phyloP scores from a whole-genome alignment of 2,797 vertebrate species.

The Halcyon smyrnensis region DNA sequence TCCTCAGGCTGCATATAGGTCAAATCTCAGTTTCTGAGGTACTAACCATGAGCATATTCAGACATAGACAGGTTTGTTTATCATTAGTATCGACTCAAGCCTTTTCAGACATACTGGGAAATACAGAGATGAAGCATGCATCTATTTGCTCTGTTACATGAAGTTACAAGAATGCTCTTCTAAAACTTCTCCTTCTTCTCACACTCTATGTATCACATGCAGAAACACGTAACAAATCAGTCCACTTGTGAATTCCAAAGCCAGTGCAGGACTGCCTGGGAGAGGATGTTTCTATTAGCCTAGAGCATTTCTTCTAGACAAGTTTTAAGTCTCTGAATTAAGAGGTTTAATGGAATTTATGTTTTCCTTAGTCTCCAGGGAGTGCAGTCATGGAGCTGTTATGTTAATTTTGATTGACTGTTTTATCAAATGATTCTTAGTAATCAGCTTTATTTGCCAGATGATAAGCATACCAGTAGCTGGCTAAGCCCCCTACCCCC shows the following conservation, averaged over 20 bases:
- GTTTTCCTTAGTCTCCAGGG: background rate
- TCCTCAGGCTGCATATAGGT: background rate
- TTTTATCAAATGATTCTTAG: background rate
- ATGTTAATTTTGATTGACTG: background rate
- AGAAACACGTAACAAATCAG: background rate
- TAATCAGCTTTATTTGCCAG: background rate
- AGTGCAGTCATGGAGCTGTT: background rate
- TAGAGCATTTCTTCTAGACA: background rate
- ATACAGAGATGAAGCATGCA: background rate
- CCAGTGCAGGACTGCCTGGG: background rate
- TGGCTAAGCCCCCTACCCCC: background rate
- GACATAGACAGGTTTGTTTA: background rate
- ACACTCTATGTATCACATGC: background rate
- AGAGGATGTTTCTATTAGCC: background rate
- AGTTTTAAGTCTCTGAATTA: background rate
- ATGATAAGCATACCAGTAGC: background rate
- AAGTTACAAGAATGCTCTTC: background rate
- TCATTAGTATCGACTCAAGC: background rate
- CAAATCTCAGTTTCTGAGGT: background rate
- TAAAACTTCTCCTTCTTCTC: background rate
- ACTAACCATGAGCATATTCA: background rate
- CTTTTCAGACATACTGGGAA: background rate
- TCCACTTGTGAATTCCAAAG: background rate
- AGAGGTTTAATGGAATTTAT: background rate
- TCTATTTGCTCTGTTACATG: accelerated